Percentiles rank a stretch among this genome's conserved stretches.
Evolutionary conservation across 2,888 invertebrate genomes (phyloP).

Genomic region (Petrolisthes cinctipes): DNA sequence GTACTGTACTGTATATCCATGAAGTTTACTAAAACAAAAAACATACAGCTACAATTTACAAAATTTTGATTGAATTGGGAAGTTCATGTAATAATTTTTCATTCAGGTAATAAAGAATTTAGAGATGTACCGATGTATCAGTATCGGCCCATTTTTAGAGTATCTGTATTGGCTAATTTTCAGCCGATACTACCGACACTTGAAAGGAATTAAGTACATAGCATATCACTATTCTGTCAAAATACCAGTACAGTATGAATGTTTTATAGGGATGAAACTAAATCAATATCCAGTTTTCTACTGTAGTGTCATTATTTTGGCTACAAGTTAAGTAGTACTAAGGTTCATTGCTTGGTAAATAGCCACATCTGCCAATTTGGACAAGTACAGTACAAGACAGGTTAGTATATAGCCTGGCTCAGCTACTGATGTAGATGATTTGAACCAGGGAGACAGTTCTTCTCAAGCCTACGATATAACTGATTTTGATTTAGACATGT

Average conservation of each 20-base stretch:
- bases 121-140: not conserved
- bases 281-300: not conserved
- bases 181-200: not conserved
- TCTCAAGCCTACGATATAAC: too few species aligned
- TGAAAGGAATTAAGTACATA: not conserved
- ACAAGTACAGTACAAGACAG: not conserved
- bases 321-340: not conserved
- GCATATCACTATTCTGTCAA: not conserved
- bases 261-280: not conserved
- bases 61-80: too few species aligned
- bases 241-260: not conserved
- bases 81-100: too few species aligned
- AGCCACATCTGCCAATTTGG: not conserved
- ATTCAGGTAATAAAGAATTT: too few species aligned
- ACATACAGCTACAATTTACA: too few species aligned
- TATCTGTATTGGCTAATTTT: not conserved
- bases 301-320: not conserved
- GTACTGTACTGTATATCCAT: too few species aligned
- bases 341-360: not conserved
- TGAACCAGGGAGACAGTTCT: too few species aligned
- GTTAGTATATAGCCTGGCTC: too few species aligned
- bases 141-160: slow-evolving; percentile 1
- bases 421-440: too few species aligned
- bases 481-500: too few species aligned
- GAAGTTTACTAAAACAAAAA: too few species aligned